Percentiles rank a stretch among this genome's conserved stretches.
Evolutionary conservation across 2,888 invertebrate genomes (phyloP).

Genomic region (Creontiades dilutus): DNA sequence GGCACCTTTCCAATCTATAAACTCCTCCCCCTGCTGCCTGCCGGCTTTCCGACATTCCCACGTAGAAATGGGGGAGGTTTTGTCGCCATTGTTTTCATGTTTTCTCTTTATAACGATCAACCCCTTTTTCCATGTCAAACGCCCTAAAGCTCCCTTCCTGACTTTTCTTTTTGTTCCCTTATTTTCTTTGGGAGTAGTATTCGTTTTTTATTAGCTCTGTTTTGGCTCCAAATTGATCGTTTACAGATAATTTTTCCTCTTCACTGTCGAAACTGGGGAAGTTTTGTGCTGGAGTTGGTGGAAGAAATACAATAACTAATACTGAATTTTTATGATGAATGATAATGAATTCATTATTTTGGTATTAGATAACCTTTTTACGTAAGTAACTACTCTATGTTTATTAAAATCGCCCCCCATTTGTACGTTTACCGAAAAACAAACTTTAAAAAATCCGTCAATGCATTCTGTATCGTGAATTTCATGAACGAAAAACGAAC

Average conservation of each 20-base stretch:
- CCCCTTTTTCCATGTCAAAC: constrained; percentile 45
- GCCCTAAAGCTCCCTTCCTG: constrained; percentile 41
- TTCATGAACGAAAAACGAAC: too few relatives aligned
- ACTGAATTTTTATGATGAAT: too few relatives aligned
- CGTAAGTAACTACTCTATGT: too few relatives aligned
- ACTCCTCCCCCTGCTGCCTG: neutral
- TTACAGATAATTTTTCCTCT: neutral
- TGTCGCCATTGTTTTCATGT: constrained; percentile 44
- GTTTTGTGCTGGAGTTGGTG: too few relatives aligned
- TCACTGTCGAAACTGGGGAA: too few relatives aligned
- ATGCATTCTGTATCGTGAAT: too few relatives aligned
- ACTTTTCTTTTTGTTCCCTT: constrained; percentile 11
- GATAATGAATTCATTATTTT: too few relatives aligned
- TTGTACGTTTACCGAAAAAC: too few relatives aligned
- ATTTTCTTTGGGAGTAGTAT: neutral
- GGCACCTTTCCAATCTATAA: constrained; percentile 74
- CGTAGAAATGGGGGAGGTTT: constrained; percentile 4
- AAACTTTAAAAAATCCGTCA: too few relatives aligned
- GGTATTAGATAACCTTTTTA: too few relatives aligned
- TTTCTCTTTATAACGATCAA: constrained; percentile 43
- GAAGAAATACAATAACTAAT: too few relatives aligned
- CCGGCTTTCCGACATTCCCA: constrained; percentile 4
- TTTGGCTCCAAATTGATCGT: neutral
- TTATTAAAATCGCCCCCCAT: too few relatives aligned
- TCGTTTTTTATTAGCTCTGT: constrained; percentile 26